A percentile compares a stretch with the other conserved stretches of the same genome.
phyloP scores from a whole-genome alignment of 2,888 invertebrate genomes.

The Caenorhabditis uteleia region DNA sequence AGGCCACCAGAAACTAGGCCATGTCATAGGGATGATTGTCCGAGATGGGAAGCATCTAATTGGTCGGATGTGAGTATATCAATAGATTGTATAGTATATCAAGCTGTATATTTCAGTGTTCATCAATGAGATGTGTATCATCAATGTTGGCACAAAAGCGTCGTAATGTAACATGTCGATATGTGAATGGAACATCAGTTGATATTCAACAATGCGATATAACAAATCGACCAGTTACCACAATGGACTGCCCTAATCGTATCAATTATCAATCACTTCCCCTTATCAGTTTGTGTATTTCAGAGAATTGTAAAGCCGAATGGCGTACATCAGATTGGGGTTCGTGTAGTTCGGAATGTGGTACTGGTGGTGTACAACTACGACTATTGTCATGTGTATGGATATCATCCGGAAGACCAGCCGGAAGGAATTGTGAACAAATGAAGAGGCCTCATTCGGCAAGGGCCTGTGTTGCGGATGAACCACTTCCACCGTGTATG shows the following conservation, averaged over 20 bases:
- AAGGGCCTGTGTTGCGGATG: slow-evolving; percentile 53
- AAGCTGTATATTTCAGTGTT: slow-evolving; percentile 28
- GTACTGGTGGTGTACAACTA: slow-evolving; percentile 83
- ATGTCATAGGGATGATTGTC: slow-evolving; percentile 59
- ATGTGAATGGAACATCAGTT: slow-evolving; percentile 73
- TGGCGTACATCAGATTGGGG: slow-evolving; percentile 94
- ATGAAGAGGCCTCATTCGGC: slow-evolving; percentile 61
- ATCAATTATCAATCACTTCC: slow-evolving; percentile 4
- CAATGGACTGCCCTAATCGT: slow-evolving; percentile 82
- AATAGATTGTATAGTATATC: background rate
- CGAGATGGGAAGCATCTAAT: slow-evolving; percentile 61
- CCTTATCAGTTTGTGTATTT: slow-evolving; percentile 4
- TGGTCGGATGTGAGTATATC: slow-evolving; percentile 55
- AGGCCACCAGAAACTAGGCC: slow-evolving; percentile 60
- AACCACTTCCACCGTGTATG: slow-evolving; percentile 46
- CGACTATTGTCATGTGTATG: slow-evolving; percentile 90
- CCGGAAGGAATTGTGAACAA: slow-evolving; percentile 81
- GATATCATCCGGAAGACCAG: slow-evolving; percentile 83
- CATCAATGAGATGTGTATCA: slow-evolving; percentile 73
- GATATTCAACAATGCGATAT: slow-evolving; percentile 78
- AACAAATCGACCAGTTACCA: slow-evolving; percentile 79
- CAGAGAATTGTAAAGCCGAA: slow-evolving; percentile 75
- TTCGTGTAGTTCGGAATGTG: slow-evolving; percentile 85
- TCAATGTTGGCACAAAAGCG: slow-evolving; percentile 82
- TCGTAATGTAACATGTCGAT: slow-evolving; percentile 77